A percentile compares a stretch with the other conserved stretches of the same genome.
Conservation (phyloP, 2,113 vertebrate species). For the Stercorarius parasiticus region DNA sequence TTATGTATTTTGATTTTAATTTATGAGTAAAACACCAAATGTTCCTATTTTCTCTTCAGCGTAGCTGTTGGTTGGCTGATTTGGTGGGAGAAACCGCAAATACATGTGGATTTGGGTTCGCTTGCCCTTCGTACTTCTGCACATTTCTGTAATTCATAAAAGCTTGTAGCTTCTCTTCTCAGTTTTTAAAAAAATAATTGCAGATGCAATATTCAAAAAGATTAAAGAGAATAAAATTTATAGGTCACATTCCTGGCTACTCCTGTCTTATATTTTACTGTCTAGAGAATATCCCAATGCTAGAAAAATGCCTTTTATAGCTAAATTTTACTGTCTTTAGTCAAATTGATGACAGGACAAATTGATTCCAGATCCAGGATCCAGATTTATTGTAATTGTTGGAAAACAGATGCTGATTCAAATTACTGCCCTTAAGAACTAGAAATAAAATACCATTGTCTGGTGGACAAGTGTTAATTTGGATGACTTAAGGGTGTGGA, state of each 20-base stretch:
- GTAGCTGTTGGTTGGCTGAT: background rate
- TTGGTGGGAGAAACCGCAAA: background rate
- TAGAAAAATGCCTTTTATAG: background rate
- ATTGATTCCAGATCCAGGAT: background rate
- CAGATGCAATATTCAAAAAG: background rate
- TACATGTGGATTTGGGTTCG: background rate
- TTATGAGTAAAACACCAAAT: background rate
- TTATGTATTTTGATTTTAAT: background rate
- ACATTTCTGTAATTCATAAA: background rate
- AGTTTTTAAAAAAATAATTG: background rate
- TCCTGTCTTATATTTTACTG: background rate
- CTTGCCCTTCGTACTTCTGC: background rate
- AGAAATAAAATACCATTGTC: background rate
- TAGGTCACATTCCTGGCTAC: background rate
- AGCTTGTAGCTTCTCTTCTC: background rate
- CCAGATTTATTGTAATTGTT: conserved; percentile 2
- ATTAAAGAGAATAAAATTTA: background rate
- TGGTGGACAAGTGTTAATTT: background rate
- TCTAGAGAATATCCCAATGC: background rate
- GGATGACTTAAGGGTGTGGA: background rate
- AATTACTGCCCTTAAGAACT: background rate
- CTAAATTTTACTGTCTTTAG: background rate
- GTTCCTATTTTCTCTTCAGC: background rate
- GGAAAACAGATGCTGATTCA: conserved; percentile 17
- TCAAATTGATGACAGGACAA: background rate